Evolutionary conservation across 2,888 invertebrate species (phyloP).

Genomic region (Nemurella pictetii): DNA sequence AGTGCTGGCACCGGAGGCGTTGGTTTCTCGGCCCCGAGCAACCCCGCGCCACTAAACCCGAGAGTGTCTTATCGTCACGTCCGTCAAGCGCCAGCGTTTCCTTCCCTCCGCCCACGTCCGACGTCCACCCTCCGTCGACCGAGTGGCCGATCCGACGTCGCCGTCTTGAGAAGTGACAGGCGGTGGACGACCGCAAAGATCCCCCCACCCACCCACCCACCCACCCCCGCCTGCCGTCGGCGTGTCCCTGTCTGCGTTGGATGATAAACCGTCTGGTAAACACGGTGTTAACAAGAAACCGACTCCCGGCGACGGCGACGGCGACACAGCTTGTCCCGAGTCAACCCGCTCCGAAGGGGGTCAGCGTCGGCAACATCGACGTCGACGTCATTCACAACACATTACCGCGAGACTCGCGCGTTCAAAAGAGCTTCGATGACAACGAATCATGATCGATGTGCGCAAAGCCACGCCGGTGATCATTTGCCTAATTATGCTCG

Average conservation of each 20-base stretch:
- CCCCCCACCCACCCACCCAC: not conserved
- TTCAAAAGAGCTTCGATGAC: not conserved
- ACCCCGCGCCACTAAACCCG: too few relatives aligned
- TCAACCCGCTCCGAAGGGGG: not conserved
- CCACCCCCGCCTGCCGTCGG: not conserved
- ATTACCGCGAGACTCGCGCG: too few relatives aligned
- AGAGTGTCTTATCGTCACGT: too few relatives aligned
- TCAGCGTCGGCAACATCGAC: not conserved
- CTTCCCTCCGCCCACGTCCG: too few relatives aligned
- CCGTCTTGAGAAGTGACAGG: conserved; percentile 25
- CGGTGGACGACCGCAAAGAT: conserved; percentile 13
- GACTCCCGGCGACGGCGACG: not conserved
- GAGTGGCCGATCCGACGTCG: not conserved
- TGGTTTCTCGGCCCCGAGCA: too few relatives aligned
- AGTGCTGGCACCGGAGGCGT: too few relatives aligned
- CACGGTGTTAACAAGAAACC: conserved; percentile 4
- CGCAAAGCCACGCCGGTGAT: not conserved
- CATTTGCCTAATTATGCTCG: not conserved
- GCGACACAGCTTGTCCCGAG: not conserved
- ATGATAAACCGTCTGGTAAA: conserved; percentile 14
- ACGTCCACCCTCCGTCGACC: not conserved
- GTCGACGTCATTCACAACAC: too few relatives aligned
- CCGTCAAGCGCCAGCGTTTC: too few relatives aligned
- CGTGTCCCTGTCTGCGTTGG: not conserved
- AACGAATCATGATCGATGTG: too few relatives aligned